These are phyloP conservation scores for Malurus cyaneus DNA, from an alignment of 2,113 vertebrate species.

Conservation along the genomic window DNA sequence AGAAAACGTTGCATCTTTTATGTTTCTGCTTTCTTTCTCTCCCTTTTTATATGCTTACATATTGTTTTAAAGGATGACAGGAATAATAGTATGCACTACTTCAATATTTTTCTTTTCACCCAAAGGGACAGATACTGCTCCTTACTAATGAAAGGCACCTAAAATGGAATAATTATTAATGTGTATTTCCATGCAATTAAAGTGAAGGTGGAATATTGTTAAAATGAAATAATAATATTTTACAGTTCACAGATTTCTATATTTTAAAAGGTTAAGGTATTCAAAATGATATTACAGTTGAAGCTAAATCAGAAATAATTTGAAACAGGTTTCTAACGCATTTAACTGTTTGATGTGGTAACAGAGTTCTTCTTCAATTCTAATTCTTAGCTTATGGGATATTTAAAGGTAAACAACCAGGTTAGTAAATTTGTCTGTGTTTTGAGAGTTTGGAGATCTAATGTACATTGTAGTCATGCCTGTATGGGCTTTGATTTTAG, in stretches of 20 bases:
- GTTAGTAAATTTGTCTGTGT: not conserved
- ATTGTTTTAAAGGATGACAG: not conserved
- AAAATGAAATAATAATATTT: not conserved
- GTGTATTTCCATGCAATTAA: not conserved
- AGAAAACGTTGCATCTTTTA: not conserved
- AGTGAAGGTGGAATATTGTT: not conserved
- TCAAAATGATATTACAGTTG: not conserved
- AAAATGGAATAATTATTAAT: not conserved
- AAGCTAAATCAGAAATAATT: not conserved
- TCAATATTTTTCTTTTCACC: not conserved
- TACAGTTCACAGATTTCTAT: not conserved
- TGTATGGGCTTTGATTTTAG: not conserved
- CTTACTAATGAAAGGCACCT: not conserved
- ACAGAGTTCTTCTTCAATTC: not conserved
- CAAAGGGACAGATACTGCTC: not conserved
- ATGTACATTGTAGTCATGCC: not conserved
- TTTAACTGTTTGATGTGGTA: not conserved
- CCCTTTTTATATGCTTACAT: not conserved
- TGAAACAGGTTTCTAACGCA: not conserved
- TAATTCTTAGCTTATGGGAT: not conserved
- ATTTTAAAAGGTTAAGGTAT: constrained; percentile 7
- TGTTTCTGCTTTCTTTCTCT: not conserved
- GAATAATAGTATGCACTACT: not conserved
- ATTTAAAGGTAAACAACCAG: not conserved
- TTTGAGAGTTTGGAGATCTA: not conserved